phyloP scores from a whole-genome alignment of 2,797 vertebrate species.

The Sebastes hopkinsi region DNA sequence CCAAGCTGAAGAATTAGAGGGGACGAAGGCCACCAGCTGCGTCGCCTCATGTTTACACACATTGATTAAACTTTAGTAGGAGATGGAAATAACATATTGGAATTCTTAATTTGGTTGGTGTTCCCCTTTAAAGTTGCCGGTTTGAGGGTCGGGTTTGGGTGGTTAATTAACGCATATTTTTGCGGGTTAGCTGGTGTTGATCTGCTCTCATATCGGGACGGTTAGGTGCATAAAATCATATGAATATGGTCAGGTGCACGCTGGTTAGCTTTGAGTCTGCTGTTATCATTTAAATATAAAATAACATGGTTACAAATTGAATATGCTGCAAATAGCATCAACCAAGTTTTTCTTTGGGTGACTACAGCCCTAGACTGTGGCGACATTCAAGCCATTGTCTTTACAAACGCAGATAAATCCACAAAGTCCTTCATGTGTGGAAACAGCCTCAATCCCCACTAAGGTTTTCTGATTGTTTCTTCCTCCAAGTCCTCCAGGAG shows the following conservation, averaged over 20 bases:
- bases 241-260: background rate
- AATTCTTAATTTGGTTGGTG: too few species aligned
- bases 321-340: background rate
- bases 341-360: background rate
- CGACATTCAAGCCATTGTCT: background rate
- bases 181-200: too few species aligned
- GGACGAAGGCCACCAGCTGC: too few species aligned
- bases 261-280: background rate
- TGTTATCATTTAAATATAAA: background rate
- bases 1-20: too few species aligned
- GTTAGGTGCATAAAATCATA: background rate
- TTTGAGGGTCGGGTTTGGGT: too few species aligned
- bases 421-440: background rate
- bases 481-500: background rate
- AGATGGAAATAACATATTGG: too few species aligned
- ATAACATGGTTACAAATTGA: background rate
- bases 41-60: background rate
- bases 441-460: background rate
- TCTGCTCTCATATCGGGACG: too few species aligned
- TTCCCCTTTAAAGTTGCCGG: too few species aligned
- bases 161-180: too few species aligned
- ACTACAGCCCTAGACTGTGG: background rate
- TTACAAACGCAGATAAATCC: slow-evolving; percentile 7
- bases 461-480: background rate
- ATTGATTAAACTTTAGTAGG: too few species aligned